Conservation (phyloP, 2,888 invertebrate species). For the Brenthis hecate region DNA sequence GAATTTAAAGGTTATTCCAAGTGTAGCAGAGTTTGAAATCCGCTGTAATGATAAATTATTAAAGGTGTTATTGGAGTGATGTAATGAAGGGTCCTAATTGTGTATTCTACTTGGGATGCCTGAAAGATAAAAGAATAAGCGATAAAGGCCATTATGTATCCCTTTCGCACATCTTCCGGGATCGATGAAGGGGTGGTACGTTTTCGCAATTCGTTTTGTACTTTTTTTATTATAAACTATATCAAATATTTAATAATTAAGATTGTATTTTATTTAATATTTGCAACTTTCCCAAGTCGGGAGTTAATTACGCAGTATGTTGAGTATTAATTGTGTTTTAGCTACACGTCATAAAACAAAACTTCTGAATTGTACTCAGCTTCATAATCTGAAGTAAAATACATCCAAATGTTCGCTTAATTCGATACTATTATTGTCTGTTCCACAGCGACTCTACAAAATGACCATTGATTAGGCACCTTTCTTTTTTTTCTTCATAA, state of each 20-base stretch:
- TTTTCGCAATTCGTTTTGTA: slow-evolving; percentile 1
- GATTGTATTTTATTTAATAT: no score
- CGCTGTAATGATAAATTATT: slow-evolving; percentile 45
- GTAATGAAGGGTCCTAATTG: slow-evolving; percentile 81
- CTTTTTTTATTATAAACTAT: not conserved
- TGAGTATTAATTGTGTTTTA: no score
- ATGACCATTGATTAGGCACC: slow-evolving; percentile 78
- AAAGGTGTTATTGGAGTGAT: slow-evolving; percentile 80
- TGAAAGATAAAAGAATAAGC: slow-evolving; percentile 66
- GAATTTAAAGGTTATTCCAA: slow-evolving; percentile 37
- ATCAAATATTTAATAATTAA: no score
- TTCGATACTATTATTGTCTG: slow-evolving; percentile 69
- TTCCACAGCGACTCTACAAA: slow-evolving; percentile 55
- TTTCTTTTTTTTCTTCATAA: slow-evolving; percentile 71
- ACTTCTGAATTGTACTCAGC: not conserved
- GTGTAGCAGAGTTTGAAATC: slow-evolving; percentile 42
- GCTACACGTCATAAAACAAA: not conserved
- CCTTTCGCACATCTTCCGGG: slow-evolving; percentile 51
- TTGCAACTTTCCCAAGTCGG: no score
- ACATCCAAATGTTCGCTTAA: slow-evolving; percentile 71
- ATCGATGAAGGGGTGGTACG: slow-evolving; percentile 37
- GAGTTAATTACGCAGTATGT: no score
- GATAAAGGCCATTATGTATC: slow-evolving; percentile 53
- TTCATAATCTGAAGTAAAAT: slow-evolving; percentile 59
- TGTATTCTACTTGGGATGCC: slow-evolving; percentile 73